Percentiles rank a stretch among this genome's conserved stretches.
phyloP scores from a whole-genome alignment of 2,797 vertebrate species.

The Melanogrammus aeglefinus region DNA sequence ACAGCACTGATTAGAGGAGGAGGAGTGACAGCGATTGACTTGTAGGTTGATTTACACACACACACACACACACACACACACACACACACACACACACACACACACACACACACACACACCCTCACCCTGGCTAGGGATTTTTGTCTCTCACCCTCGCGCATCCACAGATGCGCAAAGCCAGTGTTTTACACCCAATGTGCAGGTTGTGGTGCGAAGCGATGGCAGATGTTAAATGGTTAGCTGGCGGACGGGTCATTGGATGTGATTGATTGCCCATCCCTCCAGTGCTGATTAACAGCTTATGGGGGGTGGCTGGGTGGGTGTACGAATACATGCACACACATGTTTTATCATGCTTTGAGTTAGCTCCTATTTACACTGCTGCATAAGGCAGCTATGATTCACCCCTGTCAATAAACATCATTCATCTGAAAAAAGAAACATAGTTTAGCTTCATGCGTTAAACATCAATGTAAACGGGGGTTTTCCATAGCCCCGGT shows the following conservation, averaged over 20 bases:
- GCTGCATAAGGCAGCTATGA: not conserved
- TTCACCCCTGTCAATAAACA: not conserved
- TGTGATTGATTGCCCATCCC: constrained; percentile 34
- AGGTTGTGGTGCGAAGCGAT: constrained; percentile 10
- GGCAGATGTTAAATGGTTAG: constrained; percentile 23
- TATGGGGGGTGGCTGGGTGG: constrained; percentile 21
- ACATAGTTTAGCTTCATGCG: not conserved
- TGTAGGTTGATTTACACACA: constrained; percentile 45
- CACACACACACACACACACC: constrained; percentile 24
- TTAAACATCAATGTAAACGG: not conserved
- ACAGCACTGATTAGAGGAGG: constrained; percentile 29
- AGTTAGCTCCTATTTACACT: not conserved
- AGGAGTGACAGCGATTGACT: not conserved
- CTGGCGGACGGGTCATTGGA: constrained; percentile 16
- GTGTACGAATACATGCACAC: not conserved
- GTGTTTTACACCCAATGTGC: not conserved
- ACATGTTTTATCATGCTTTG: not conserved
- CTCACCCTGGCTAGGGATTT: constrained; percentile 5
- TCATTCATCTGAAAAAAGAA: not conserved
- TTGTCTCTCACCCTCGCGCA: constrained; percentile 7
- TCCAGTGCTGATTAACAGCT: constrained; percentile 29
- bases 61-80: constrained; percentile 18
- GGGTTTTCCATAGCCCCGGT: not conserved
- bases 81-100: constrained; percentile 23
- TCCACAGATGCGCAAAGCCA: not conserved